phyloP scores from a whole-genome alignment of 2,113 vertebrate genomes.

The Asarcornis scutulata region DNA sequence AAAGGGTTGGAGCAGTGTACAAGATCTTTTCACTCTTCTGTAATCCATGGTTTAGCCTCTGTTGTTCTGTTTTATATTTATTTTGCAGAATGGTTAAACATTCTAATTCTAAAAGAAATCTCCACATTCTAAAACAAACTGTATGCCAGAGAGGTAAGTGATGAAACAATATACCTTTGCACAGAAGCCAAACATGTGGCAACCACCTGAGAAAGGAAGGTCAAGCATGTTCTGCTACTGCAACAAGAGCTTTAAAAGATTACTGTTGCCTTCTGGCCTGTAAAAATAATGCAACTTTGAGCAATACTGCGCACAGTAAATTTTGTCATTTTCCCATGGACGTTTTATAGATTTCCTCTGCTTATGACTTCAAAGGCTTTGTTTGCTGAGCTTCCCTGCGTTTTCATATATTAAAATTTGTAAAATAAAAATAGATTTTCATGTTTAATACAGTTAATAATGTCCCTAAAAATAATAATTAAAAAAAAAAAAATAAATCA shows the following conservation, averaged over 20 bases:
- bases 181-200: constrained; percentile 77
- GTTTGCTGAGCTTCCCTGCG: neutral
- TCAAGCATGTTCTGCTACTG: constrained; percentile 60
- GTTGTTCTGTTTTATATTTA: constrained; percentile 38
- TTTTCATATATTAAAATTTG: constrained; percentile 56
- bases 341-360: constrained; percentile 65
- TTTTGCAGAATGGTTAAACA: neutral
- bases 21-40: neutral
- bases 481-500: too few species aligned
- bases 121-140: constrained; percentile 28
- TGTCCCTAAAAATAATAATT: neutral
- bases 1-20: neutral
- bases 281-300: constrained; percentile 70
- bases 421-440: constrained; percentile 55
- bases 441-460: constrained; percentile 15
- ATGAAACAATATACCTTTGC: constrained; percentile 59
- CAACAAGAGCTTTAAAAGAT: constrained; percentile 71
- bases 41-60: neutral
- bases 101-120: constrained; percentile 47
- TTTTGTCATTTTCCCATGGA: constrained; percentile 66
- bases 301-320: constrained; percentile 60
- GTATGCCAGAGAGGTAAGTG: constrained; percentile 57
- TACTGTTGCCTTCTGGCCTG: constrained; percentile 68
- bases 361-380: constrained; percentile 67
- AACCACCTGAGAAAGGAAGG: constrained; percentile 71